Percentiles rank a stretch among this genome's conserved stretches.
phyloP scores from a whole-genome alignment of 2,797 vertebrate genomes.

The Natrix natrix region DNA sequence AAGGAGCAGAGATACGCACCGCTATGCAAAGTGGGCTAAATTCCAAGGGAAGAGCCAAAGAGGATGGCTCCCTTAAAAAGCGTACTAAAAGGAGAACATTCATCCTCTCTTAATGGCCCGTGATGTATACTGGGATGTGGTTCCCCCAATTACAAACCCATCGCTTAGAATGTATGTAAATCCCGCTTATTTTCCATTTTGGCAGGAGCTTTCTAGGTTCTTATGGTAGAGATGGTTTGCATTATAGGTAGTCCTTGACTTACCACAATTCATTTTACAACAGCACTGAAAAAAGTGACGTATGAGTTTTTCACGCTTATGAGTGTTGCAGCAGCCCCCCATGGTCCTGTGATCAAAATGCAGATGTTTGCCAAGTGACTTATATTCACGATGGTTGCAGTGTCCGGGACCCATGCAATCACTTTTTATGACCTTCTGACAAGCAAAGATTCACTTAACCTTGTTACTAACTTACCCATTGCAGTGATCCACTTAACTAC shows the following conservation, averaged over 20 bases:
- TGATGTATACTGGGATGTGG: neutral
- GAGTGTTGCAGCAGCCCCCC: neutral
- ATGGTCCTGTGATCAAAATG: neutral
- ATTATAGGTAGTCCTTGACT: neutral
- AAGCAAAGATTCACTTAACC: neutral
- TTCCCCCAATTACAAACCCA: neutral
- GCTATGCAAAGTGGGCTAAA: neutral
- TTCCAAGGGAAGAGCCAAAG: neutral
- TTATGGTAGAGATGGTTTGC: neutral
- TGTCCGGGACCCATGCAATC: neutral
- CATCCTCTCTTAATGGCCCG: neutral
- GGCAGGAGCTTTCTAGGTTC: neutral
- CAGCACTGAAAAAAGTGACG: neutral
- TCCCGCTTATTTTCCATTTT: neutral
- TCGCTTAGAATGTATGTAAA: neutral
- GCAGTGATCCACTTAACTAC: neutral
- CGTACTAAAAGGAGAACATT: neutral
- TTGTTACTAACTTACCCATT: neutral
- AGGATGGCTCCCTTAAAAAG: neutral
- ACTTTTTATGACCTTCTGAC: neutral
- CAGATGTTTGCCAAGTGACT: neutral
- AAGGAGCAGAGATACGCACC: neutral
- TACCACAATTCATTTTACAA: neutral
- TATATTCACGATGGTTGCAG: neutral
- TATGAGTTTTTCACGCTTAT: neutral